Percentiles rank a stretch among this genome's conserved stretches.
Evolutionary conservation across 2,888 invertebrate genomes (phyloP).

Genomic region (Reticulitermes lucifugus): DNA sequence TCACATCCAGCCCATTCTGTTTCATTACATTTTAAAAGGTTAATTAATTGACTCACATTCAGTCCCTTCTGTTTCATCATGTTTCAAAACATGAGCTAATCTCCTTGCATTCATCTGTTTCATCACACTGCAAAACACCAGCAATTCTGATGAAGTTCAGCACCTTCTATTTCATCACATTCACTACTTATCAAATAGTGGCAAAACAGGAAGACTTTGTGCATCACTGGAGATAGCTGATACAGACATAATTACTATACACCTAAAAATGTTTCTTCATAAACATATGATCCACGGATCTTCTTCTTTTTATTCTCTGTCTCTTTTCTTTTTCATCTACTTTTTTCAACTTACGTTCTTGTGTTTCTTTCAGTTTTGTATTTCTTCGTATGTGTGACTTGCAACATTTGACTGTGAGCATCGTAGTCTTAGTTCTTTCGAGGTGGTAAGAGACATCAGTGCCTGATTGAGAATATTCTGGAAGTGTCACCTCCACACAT

Average conservation of each 20-base stretch:
- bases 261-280: slow-evolving; percentile 73
- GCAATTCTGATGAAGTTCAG: no score
- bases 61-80: no score
- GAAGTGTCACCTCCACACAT: slow-evolving; percentile 67
- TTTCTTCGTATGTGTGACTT: slow-evolving; percentile 72
- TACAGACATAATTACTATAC: slow-evolving; percentile 48
- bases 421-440: slow-evolving; percentile 59
- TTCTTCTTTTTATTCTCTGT: slow-evolving; percentile 69
- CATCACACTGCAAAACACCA: no score
- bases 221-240: no score
- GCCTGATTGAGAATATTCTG: slow-evolving; percentile 62
- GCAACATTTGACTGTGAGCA: slow-evolving; percentile 68
- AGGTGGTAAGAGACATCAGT: slow-evolving; percentile 65
- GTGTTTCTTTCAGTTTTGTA: slow-evolving; percentile 69
- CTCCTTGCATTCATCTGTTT: no score
- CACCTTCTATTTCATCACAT: no score
- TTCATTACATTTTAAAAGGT: no score
- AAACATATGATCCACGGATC: slow-evolving; percentile 71
- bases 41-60: no score
- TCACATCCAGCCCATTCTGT: no score
- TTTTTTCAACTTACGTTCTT: slow-evolving; percentile 66
- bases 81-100: no score
- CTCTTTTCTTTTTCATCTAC: slow-evolving; percentile 68
- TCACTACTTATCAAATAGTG: no score
- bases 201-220: no score